Conservation (phyloP, 2,797 vertebrate species). For the Hozukius guyotensis region DNA sequence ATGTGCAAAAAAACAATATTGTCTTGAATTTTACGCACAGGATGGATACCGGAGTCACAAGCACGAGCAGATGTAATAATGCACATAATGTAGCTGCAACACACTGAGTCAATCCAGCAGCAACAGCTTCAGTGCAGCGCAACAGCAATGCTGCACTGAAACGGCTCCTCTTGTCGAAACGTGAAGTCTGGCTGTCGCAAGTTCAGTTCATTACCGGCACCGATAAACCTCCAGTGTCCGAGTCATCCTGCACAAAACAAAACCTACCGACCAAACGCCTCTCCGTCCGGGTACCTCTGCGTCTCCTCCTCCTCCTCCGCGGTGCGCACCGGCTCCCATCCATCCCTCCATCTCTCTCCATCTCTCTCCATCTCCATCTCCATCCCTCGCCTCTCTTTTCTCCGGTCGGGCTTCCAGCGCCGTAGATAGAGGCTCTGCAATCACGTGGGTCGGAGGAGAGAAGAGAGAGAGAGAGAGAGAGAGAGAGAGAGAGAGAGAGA, state of each 20-base stretch:
- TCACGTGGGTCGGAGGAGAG: conserved; percentile 86
- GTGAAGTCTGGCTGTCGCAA: conserved; percentile 11
- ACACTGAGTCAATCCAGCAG: background rate
- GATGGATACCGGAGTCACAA: background rate
- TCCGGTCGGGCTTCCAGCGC: conserved; percentile 73
- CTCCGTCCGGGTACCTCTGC: conserved; percentile 14
- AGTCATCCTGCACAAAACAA: background rate
- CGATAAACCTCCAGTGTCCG: background rate
- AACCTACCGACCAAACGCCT: conserved; percentile 7
- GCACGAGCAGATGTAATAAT: background rate
- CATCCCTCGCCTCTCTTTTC: conserved; percentile 63
- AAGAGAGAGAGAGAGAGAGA: conserved; percentile 36
- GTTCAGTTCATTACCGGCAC: conserved; percentile 39
- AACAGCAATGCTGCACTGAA: background rate
- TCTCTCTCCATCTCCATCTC: conserved; percentile 63
- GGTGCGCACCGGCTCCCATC: conserved; percentile 32
- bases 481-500: conserved; percentile 48
- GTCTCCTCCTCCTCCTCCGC: conserved; percentile 23
- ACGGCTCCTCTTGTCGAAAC: background rate
- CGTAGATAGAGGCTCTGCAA: conserved; percentile 91
- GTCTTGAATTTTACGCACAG: conserved; percentile 15
- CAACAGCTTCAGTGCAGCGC: background rate
- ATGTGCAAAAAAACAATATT: background rate
- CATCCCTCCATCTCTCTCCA: conserved; percentile 68
- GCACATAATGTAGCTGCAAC: background rate